These are phyloP conservation scores for Cotesia vestalis DNA, from an alignment of 1,140 invertebrate species.

Conservation along the genomic window DNA sequence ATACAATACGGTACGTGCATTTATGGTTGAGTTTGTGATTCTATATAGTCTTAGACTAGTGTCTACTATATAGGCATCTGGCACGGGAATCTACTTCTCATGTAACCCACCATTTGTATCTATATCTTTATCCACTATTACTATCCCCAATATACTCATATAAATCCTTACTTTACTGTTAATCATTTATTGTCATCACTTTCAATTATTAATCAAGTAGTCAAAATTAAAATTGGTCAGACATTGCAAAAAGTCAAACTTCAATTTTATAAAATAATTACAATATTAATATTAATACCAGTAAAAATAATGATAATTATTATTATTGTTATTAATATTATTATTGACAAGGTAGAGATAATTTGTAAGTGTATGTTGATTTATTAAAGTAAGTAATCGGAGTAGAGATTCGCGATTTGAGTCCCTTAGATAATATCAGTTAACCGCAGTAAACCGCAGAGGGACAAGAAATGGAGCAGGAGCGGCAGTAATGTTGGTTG, in stretches of 20 bases:
- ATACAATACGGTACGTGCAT: not conserved
- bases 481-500: constrained; percentile 29
- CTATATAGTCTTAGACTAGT: not conserved
- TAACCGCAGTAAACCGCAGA: constrained; percentile 26
- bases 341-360: not conserved
- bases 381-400: not conserved
- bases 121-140: no score
- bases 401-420: constrained; percentile 5
- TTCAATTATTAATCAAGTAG: constrained; percentile 6
- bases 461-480: constrained; percentile 25
- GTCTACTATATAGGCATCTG: not conserved
- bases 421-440: constrained; percentile 16
- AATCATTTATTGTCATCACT: no score
- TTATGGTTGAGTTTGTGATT: not conserved
- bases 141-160: no score
- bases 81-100: constrained; percentile 10
- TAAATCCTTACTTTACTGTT: no score
- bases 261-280: no score
- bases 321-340: no score
- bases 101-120: not conserved
- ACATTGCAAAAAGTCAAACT: not conserved
- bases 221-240: constrained; percentile 3
- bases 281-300: no score
- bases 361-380: constrained; percentile 7
- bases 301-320: no score